These are phyloP conservation scores for Diachasma alloeum DNA, from an alignment of 1,140 invertebrate genomes.

Conservation along the genomic window DNA sequence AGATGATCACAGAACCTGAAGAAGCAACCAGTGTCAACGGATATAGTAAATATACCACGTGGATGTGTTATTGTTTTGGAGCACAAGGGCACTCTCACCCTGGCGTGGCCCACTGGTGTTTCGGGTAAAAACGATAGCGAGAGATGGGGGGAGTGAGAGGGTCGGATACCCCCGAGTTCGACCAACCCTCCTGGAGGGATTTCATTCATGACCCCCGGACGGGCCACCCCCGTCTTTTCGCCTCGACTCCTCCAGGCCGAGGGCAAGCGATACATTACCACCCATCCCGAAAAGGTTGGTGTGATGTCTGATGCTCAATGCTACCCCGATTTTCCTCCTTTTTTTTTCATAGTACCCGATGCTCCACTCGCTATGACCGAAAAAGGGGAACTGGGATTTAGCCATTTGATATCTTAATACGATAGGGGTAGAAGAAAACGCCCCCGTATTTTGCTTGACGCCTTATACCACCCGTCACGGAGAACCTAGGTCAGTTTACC, in stretches of 20 bases:
- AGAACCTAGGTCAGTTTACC: constrained; percentile 36
- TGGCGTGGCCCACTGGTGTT: constrained; percentile 26
- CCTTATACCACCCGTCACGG: constrained; percentile 7
- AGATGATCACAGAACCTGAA: neutral
- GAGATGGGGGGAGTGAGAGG: constrained; percentile 40
- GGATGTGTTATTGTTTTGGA: constrained; percentile 59
- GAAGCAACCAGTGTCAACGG: constrained; percentile 20
- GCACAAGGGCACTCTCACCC: constrained; percentile 41
- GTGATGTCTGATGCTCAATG: constrained; percentile 36
- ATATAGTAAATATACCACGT: constrained; percentile 43
- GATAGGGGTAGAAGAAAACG: constrained; percentile 39
- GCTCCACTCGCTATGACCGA: neutral
- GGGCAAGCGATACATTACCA: constrained; percentile 54
- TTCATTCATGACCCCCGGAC: constrained; percentile 60
- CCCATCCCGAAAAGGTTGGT: constrained; percentile 35
- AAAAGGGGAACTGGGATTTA: constrained; percentile 43
- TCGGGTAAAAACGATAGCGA: neutral
- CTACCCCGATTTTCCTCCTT: constrained; percentile 15
- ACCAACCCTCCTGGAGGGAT: constrained; percentile 61
- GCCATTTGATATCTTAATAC: constrained; percentile 64
- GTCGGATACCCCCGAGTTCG: constrained; percentile 51
- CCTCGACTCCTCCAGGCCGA: constrained; percentile 35
- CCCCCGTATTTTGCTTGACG: constrained; percentile 37
- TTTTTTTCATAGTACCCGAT: neutral
- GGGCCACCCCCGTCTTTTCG: constrained; percentile 43